Base-by-base conservation (phyloP, 2,797 vertebrate species). In the Salarias fasciatus region DNA sequence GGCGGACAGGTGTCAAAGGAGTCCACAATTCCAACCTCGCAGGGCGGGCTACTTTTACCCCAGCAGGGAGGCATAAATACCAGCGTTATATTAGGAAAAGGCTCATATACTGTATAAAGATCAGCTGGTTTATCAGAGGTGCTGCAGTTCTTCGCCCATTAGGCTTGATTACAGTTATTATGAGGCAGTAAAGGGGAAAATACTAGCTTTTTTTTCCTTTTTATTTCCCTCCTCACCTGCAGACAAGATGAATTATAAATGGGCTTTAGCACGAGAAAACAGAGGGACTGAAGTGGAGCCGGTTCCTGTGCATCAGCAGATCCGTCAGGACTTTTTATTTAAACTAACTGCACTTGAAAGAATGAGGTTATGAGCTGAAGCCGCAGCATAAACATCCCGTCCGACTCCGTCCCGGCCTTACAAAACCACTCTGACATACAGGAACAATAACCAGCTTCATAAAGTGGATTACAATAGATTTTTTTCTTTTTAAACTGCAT, bases 1-100 rank as follows among this genome's bases (percentile, higher is more conserved):
- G 53, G 12, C 68, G 57, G 76, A 80, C 81, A 86, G 78, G 76
- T 75, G 83, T 69, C 40, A 77, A 36, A 6, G 42, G 53, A 61
- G 66, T 69, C 61, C 63, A 8, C 52, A 60, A 47, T 62, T 77
- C 73, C 52, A 70, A 31, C 58, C 65, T 49, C 56, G 63, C 56
- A 50, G 57, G 45, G 3, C 1, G n/a, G 48, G 45, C 66, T 81
- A 73, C 84, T 77, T 80, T 79, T 80, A 79, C 53, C 10, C 36
- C 0, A 2, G 40, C 69, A 57, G 30, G 29, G 35, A 54, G 42
- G 75, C 57, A 62, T 51, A 69, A 72, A 84, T 69, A 73, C 46
- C 24, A 41, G 41, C 15, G 45, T 54, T 64, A 47, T 64, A 51
- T 53, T 66, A 50, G 59, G 45, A 58, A 2, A 7, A 46, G 6